phyloP scores from a whole-genome alignment of 1,140 invertebrate genomes.

The Drosophila mayri region DNA sequence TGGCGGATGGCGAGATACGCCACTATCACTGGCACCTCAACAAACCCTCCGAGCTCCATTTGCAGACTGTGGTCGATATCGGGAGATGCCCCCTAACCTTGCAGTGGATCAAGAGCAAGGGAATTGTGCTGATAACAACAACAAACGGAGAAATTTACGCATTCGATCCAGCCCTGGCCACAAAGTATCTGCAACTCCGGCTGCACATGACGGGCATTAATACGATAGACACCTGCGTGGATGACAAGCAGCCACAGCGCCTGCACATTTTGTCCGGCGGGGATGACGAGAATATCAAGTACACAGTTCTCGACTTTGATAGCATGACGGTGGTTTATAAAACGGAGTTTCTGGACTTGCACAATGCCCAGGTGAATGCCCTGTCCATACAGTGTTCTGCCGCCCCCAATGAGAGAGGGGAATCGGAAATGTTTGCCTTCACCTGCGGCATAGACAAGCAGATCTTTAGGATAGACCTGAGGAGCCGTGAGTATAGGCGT shows the following conservation, averaged over 20 bases:
- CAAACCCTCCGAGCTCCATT: constrained; percentile 9
- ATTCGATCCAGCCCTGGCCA: constrained; percentile 35
- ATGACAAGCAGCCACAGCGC: constrained; percentile 4
- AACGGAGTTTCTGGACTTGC: constrained; percentile 13
- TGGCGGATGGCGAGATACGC: constrained; percentile 72
- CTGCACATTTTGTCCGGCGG: constrained; percentile 75
- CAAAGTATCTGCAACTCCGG: constrained; percentile 37
- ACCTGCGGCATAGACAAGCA: constrained; percentile 65
- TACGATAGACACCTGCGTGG: constrained; percentile 50
- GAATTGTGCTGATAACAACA: constrained; percentile 53
- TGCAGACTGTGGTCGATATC: constrained; percentile 35
- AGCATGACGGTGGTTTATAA: constrained; percentile 5
- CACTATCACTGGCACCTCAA: constrained; percentile 42
- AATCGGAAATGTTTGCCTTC: constrained; percentile 35
- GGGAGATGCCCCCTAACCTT: constrained; percentile 65
- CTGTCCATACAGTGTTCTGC: constrained; percentile 20
- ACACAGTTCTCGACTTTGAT: constrained; percentile 41
- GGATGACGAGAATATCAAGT: constrained; percentile 71
- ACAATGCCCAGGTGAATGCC: constrained; percentile 67
- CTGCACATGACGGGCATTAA: constrained; percentile 74
- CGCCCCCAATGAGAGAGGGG: accelerated
- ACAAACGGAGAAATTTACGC: constrained; percentile 71
- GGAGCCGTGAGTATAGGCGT: constrained; percentile 4
- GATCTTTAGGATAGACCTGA: constrained; percentile 50
- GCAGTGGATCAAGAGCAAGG: constrained; percentile 5